Conservation (phyloP, 2,113 vertebrate genomes). For the Cyanocitta stelleri region DNA sequence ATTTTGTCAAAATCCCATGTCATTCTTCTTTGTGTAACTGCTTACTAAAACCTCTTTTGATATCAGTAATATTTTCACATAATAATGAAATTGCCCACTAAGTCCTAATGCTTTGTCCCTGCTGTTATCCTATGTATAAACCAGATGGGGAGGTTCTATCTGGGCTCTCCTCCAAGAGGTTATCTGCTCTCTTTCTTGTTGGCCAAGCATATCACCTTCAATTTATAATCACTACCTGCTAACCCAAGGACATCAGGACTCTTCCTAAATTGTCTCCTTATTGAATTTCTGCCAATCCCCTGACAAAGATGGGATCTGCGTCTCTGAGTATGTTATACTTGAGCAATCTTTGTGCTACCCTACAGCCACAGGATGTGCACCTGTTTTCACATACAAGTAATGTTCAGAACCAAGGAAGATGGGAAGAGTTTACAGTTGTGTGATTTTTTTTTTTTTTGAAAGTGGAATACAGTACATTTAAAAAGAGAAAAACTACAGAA, state of each 20-base stretch:
- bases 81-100: neutral
- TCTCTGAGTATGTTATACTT: neutral
- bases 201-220: neutral
- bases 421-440: neutral
- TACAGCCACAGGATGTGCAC: neutral
- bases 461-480: neutral
- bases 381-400: neutral
- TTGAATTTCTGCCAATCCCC: neutral
- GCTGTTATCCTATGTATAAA: neutral
- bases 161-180: constrained; percentile 8
- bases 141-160: neutral
- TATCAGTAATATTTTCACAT: neutral
- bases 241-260: neutral
- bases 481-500: neutral
- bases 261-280: neutral
- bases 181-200: neutral
- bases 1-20: neutral
- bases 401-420: neutral
- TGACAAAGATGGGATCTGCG: neutral
- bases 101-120: neutral
- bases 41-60: neutral
- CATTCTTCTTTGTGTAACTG: neutral
- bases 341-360: neutral
- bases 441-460: neutral
- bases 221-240: neutral